Conservation (phyloP, 2,888 invertebrate genomes). For the Morpho deidamia region DNA sequence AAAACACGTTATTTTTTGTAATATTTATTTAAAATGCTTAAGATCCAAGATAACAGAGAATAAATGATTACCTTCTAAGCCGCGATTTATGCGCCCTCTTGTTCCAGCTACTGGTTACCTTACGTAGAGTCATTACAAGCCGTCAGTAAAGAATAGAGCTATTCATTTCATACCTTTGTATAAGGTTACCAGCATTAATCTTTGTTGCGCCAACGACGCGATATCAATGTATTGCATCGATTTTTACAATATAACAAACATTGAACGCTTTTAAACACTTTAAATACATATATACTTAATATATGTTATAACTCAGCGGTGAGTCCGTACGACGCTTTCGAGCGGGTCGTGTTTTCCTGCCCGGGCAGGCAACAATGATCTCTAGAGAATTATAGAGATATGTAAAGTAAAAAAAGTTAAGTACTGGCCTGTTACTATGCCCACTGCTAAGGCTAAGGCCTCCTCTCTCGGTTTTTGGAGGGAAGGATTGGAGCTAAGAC, state of each 20-base stretch:
- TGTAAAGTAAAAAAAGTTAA: too few relatives aligned
- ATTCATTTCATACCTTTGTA: constrained; percentile 49
- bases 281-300: too few relatives aligned
- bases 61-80: constrained; percentile 1
- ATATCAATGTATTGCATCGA: constrained; percentile 30
- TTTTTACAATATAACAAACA: constrained; percentile 1
- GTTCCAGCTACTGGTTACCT: constrained; percentile 30
- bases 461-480: too few relatives aligned
- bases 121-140: constrained; percentile 60
- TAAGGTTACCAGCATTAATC: constrained; percentile 61
- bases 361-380: too few relatives aligned
- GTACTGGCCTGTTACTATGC: too few relatives aligned
- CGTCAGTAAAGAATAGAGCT: constrained; percentile 56
- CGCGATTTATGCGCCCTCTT: constrained; percentile 9
- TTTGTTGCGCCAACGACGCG: constrained; percentile 50
- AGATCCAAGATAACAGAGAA: neutral
- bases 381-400: too few relatives aligned
- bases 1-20: too few relatives aligned
- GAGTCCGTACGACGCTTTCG: neutral
- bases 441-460: too few relatives aligned
- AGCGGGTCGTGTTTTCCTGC: too few relatives aligned
- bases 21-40: neutral
- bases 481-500: too few relatives aligned
- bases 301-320: constrained; percentile 7
- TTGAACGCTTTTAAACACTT: too few relatives aligned